Evolutionary conservation across 2,888 invertebrate genomes (phyloP), one percentile per base, ranked within the genome.

Genomic region (Spodoptera littoralis): DNA sequence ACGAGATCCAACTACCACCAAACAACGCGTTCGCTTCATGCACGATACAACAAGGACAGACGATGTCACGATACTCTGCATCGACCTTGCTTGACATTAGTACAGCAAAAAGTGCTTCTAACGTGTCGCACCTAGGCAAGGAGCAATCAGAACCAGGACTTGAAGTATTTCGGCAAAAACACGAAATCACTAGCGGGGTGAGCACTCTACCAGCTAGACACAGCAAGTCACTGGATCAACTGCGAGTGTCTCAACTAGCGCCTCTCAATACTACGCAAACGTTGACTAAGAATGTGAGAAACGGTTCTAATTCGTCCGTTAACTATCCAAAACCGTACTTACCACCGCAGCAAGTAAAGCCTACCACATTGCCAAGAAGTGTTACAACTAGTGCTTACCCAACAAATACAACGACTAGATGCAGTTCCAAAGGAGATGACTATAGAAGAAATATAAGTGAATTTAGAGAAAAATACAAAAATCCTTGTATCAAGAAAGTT

Each of bases 151-250:
- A 92, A 71, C 79, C 82, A 24, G 90, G 87, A 63, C 73, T 72
- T 36, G 91, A 92, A 82, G 86, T 85, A 2, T 87, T 91, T 61
- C 87, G 84, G 45, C 90, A 90, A 69, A 92, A 92, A 83, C 91
- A 90, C 78, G 91, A 91, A 87, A 90, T 93, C 45, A 90, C 88
- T 11, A 93, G 92, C 68, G 95, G 95, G 42, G 92, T 95, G 11
- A 95, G 93, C 48, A 95, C 95, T 0, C 84, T 97, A 49, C 96
- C 97, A 1, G 96, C 97, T 0, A 94, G 97, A 60, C 98, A 98
- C 83, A 97, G 97, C 87, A 97, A 97, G 86, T 97, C 97, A 1
- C 89, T 98, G 72, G 98, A 98, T 88, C 97, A 98, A 79, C 89
- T 98, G 51, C 96, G 97, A 77, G 94, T 96, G 9, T 94, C 95